Evolutionary conservation across 2,113 vertebrate genomes (phyloP).

Genomic region (Brachyhypopomus occidentalis): DNA sequence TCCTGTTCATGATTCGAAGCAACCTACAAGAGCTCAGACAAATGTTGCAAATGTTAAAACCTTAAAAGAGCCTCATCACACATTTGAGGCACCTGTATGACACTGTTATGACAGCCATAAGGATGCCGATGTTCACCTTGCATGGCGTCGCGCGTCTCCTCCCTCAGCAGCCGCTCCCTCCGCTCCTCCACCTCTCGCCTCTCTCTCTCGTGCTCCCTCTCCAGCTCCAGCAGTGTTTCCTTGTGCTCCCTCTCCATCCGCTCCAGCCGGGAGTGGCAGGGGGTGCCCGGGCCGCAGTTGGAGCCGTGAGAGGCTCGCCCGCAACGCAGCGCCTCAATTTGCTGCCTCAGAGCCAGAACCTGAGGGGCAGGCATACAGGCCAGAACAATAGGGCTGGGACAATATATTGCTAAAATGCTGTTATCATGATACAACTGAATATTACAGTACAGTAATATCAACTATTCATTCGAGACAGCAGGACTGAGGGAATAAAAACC

Average conservation of each 20-base stretch:
- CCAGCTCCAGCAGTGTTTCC: slow-evolving; percentile 83
- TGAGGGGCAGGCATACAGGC: not conserved
- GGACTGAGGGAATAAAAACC: too few species aligned
- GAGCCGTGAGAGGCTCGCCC: slow-evolving; percentile 49
- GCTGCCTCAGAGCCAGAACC: slow-evolving; percentile 72
- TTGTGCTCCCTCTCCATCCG: slow-evolving; percentile 85
- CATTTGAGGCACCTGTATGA: not conserved
- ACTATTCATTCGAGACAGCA: too few species aligned
- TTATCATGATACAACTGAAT: not conserved
- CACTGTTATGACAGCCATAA: not conserved
- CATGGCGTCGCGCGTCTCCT: slow-evolving; percentile 80
- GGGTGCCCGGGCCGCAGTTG: slow-evolving; percentile 66
- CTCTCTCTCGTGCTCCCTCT: slow-evolving; percentile 82
- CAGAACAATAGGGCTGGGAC: not conserved
- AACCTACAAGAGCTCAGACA: too few species aligned
- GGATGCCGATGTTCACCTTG: slow-evolving; percentile 71
- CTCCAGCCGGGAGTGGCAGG: slow-evolving; percentile 83
- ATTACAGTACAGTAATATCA: too few species aligned
- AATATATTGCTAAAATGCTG: not conserved
- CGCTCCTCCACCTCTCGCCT: slow-evolving; percentile 79
- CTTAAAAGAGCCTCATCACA: too few species aligned
- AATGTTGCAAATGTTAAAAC: too few species aligned
- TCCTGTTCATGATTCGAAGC: too few species aligned
- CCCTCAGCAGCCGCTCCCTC: slow-evolving; percentile 82
- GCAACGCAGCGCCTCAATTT: slow-evolving; percentile 74